Conservation (phyloP, 2,113 vertebrate species). For the Lophotis ruficrista region DNA sequence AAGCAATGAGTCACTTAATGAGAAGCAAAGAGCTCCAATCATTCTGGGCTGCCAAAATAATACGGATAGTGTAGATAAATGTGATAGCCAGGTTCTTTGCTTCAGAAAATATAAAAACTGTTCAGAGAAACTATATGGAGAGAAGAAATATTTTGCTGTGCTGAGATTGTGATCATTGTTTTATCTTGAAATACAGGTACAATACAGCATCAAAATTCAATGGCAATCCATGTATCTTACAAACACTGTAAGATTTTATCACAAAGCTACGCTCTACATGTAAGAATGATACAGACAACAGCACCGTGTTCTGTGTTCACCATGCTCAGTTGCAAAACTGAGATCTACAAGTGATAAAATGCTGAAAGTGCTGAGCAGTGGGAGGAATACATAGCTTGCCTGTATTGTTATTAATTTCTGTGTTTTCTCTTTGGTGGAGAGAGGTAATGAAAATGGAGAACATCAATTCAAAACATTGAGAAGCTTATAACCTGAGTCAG, state of each 20-base stretch:
- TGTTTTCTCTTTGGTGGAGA: not conserved
- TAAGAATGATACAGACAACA: not conserved
- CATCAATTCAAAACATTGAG: not conserved
- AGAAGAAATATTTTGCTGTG: not conserved
- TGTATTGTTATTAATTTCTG: not conserved
- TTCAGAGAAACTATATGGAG: not conserved
- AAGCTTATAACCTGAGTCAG: not conserved
- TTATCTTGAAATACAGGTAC: not conserved
- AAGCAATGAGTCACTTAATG: not conserved
- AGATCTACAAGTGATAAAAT: not conserved
- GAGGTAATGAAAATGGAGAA: not conserved
- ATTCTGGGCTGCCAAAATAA: not conserved
- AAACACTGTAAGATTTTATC: not conserved
- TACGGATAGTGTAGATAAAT: not conserved
- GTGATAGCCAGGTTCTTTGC: not conserved
- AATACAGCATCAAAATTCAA: not conserved
- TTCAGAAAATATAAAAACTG: not conserved
- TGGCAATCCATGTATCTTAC: not conserved
- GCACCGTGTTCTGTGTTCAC: not conserved
- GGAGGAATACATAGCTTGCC: not conserved
- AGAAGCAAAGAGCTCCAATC: not conserved
- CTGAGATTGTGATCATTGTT: not conserved
- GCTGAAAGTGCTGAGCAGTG: not conserved
- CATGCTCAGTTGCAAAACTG: not conserved
- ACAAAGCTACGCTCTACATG: accelerated